Percentiles rank a stretch among this genome's conserved stretches.
These are phyloP conservation scores for Xanthia icteritia DNA, from an alignment of 2,888 invertebrate genomes.

Conservation along the genomic window DNA sequence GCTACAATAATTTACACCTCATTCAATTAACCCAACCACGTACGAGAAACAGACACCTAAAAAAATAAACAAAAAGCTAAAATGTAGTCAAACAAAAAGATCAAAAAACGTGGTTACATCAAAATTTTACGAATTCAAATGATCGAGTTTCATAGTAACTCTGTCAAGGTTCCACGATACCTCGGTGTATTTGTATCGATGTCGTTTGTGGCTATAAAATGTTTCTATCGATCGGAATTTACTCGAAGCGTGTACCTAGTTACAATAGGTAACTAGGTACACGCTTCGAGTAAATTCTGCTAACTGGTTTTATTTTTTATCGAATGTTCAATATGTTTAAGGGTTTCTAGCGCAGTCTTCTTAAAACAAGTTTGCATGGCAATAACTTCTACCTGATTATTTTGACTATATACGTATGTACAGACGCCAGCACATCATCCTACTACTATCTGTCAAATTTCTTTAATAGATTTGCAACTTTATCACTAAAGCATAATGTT, in stretches of 20 bases:
- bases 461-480: too few relatives aligned
- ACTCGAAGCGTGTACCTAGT: background rate
- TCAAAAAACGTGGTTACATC: slow-evolving; percentile 4
- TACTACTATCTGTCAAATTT: too few relatives aligned
- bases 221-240: slow-evolving; percentile 36
- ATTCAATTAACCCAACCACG: background rate
- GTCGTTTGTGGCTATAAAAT: slow-evolving; percentile 32
- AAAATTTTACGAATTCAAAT: slow-evolving; percentile 53
- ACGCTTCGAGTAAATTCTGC: too few relatives aligned
- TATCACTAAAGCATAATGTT: too few relatives aligned
- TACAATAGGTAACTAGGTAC: too few relatives aligned
- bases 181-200: slow-evolving; percentile 16
- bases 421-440: too few relatives aligned
- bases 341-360: background rate
- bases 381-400: too few relatives aligned
- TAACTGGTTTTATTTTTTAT: slow-evolving; percentile 25
- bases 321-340: background rate
- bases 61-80: slow-evolving; percentile 18
- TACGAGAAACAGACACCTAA: background rate
- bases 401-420: too few relatives aligned
- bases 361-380: background rate
- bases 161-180: slow-evolving; percentile 36
- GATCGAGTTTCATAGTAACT: slow-evolving; percentile 29
- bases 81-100: slow-evolving; percentile 31
- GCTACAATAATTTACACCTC: background rate